phyloP scores from a whole-genome alignment of 2,113 vertebrate species.

The Hippoglossus stenolepis region DNA sequence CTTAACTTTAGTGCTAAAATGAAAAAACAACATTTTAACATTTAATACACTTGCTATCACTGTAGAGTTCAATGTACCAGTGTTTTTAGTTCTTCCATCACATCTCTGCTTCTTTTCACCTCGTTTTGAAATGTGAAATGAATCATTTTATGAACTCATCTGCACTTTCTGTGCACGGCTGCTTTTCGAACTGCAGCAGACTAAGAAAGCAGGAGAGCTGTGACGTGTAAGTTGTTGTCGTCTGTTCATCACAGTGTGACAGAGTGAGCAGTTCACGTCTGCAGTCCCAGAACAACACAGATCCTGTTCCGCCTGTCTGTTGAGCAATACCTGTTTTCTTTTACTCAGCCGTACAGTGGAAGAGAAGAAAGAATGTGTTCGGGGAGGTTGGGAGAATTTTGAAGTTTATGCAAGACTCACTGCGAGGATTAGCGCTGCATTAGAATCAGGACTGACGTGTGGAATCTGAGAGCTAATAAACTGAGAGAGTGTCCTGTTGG shows the following conservation, averaged over 20 bases:
- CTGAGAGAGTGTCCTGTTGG: slow-evolving; percentile 26
- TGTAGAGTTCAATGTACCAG: too few species aligned
- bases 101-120: too few species aligned
- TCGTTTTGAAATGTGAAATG: too few species aligned
- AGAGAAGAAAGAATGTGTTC: slow-evolving; percentile 56
- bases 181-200: not conserved
- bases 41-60: too few species aligned
- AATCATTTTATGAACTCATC: too few species aligned
- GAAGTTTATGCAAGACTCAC: slow-evolving; percentile 45
- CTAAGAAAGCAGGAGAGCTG: not conserved
- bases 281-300: slow-evolving; percentile 25
- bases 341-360: not conserved
- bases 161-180: too few species aligned
- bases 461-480: slow-evolving; percentile 2
- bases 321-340: slow-evolving; percentile 83
- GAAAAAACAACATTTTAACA: too few species aligned
- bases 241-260: not conserved
- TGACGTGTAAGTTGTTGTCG: slow-evolving; percentile 24
- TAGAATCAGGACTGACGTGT: not conserved
- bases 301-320: slow-evolving; percentile 84
- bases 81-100: too few species aligned
- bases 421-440: slow-evolving; percentile 18
- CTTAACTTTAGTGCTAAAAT: too few species aligned
- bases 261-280: slow-evolving; percentile 37
- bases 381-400: slow-evolving; percentile 43